Percentiles rank a stretch among this genome's conserved stretches.
These are phyloP conservation scores for Rhinopomastus cyanomelas DNA, from an alignment of 2,113 vertebrate species.

Conservation along the genomic window DNA sequence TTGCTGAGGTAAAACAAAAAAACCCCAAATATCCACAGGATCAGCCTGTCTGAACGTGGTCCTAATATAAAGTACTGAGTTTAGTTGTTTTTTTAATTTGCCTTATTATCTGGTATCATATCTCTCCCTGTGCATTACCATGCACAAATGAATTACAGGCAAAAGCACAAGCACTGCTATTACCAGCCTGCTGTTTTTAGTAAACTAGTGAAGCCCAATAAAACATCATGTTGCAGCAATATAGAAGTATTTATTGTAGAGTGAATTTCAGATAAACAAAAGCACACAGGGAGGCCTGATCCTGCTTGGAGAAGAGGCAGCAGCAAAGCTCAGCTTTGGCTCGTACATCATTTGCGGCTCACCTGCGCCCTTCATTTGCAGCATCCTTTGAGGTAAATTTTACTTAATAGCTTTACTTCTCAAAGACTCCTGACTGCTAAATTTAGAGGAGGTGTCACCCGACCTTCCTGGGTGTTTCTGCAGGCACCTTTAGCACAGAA, in stretches of 20 bases:
- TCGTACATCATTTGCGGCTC: neutral
- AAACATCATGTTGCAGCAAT: constrained; percentile 68
- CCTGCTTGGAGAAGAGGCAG: neutral
- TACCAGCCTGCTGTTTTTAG: constrained; percentile 70
- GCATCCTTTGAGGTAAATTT: constrained; percentile 31
- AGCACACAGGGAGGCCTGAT: constrained; percentile 23
- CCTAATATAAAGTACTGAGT: constrained; percentile 32
- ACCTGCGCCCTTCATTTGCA: constrained; percentile 37
- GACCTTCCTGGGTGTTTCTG: constrained; percentile 27
- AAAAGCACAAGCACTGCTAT: constrained; percentile 69
- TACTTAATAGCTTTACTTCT: constrained; percentile 27
- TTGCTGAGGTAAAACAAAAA: constrained; percentile 45
- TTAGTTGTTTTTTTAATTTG: constrained; percentile 68
- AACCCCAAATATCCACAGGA: constrained; percentile 24
- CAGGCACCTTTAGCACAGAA: constrained; percentile 14
- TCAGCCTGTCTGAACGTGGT: constrained; percentile 44
- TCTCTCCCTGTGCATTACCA: constrained; percentile 62
- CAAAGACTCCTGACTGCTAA: neutral
- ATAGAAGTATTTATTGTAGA: constrained; percentile 68
- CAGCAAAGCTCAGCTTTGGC: neutral
- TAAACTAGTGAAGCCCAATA: constrained; percentile 72
- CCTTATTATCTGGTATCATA: constrained; percentile 65
- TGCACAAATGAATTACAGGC: constrained; percentile 70
- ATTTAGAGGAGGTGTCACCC: neutral
- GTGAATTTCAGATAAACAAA: constrained; percentile 70